phyloP scores from a whole-genome alignment of 2,888 invertebrate genomes.

The Sclerodermus sp. region DNA sequence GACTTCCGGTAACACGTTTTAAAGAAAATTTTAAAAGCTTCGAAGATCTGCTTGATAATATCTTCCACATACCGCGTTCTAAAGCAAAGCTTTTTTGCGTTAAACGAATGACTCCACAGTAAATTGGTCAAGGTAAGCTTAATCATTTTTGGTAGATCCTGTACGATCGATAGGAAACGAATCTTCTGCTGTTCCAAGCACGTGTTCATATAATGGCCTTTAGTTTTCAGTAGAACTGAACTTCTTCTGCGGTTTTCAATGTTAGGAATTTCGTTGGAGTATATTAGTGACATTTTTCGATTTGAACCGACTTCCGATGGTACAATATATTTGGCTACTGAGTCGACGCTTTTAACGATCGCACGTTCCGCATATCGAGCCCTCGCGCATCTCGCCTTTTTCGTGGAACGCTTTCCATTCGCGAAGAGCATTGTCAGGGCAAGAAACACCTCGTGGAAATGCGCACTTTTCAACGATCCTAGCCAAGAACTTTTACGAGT shows the following conservation, averaged over 20 bases:
- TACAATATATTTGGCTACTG: neutral
- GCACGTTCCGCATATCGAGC: conserved; percentile 4
- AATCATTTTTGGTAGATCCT: neutral
- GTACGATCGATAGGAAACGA: neutral
- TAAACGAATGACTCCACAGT: neutral
- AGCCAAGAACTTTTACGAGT: conserved; percentile 9
- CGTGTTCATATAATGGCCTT: conserved; percentile 21
- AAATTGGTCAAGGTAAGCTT: neutral
- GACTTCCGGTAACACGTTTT: neutral
- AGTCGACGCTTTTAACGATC: neutral
- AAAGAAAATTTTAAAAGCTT: conserved; percentile 7
- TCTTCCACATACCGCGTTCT: conserved; percentile 30
- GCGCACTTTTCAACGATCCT: neutral
- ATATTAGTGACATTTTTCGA: too few species aligned
- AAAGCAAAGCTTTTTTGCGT: conserved; percentile 11
- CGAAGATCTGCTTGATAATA: conserved; percentile 20
- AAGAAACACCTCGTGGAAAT: conserved; percentile 10
- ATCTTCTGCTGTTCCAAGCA: conserved; percentile 9
- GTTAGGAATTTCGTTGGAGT: too few species aligned
- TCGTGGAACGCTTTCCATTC: neutral
- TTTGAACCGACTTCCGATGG: too few species aligned
- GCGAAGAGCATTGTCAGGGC: too few species aligned
- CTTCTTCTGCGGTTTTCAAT: neutral
- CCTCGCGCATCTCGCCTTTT: neutral
- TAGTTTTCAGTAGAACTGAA: conserved; percentile 14